These are phyloP conservation scores for Cynoglossus semilaevis DNA, from an alignment of 2,113 vertebrate species.

Conservation along the genomic window DNA sequence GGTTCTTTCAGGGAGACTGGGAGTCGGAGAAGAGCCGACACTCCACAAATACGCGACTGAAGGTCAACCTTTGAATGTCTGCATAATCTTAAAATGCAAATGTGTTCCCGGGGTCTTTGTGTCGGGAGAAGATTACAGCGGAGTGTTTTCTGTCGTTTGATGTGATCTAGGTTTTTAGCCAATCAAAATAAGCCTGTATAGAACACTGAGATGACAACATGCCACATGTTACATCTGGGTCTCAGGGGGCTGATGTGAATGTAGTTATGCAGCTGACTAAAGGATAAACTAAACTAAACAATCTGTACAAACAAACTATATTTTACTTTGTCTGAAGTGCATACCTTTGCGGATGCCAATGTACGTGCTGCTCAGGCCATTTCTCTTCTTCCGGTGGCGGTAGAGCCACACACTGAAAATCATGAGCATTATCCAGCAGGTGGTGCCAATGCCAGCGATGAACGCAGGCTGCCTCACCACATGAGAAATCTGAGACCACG, in stretches of 20 bases:
- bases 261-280: too few species aligned
- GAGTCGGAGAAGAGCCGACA: slow-evolving; percentile 38
- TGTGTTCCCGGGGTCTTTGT: slow-evolving; percentile 58
- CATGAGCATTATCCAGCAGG: slow-evolving; percentile 94
- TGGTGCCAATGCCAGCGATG: slow-evolving; percentile 91
- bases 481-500: slow-evolving; percentile 89
- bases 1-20: slow-evolving; percentile 18
- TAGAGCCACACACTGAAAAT: slow-evolving; percentile 96
- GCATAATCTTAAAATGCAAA: slow-evolving; percentile 47
- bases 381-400: slow-evolving; percentile 90
- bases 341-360: slow-evolving; percentile 92
- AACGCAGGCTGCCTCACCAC: slow-evolving; percentile 93
- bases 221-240: too few species aligned
- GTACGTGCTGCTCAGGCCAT: slow-evolving; percentile 86
- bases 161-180: slow-evolving; percentile 44
- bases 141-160: slow-evolving; percentile 39
- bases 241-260: too few species aligned
- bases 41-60: slow-evolving; percentile 58
- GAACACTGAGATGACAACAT: slow-evolving; percentile 22
- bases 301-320: too few species aligned
- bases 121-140: slow-evolving; percentile 50
- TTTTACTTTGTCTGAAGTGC: slow-evolving; percentile 26
- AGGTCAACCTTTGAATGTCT: slow-evolving; percentile 72
- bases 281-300: too few species aligned
- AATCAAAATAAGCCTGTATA: slow-evolving; percentile 34